These are phyloP conservation scores for Agonum fuliginosum DNA, from an alignment of 2,888 invertebrate species.

Conservation along the genomic window DNA sequence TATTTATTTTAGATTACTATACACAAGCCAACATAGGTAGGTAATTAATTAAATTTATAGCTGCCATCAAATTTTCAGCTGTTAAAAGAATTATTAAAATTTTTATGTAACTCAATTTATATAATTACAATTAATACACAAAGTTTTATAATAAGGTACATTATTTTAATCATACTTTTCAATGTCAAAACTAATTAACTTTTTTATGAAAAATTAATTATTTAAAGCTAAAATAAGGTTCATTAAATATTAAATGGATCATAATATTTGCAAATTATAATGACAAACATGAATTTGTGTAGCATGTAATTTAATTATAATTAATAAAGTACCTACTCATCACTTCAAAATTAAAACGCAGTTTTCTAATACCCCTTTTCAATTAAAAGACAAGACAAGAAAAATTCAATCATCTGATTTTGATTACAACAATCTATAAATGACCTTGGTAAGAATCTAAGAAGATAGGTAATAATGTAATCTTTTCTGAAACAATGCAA, in stretches of 20 bases:
- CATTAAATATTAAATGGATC: slow-evolving; percentile 17
- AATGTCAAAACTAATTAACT: slow-evolving; percentile 1
- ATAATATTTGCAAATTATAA: not conserved
- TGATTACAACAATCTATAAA: not conserved
- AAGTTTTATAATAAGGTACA: not conserved
- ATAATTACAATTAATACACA: not conserved
- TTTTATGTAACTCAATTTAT: too few relatives aligned
- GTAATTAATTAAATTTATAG: not conserved
- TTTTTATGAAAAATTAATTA: not conserved
- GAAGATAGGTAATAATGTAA: too few relatives aligned
- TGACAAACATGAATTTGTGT: slow-evolving; percentile 2
- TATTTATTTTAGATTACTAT: slow-evolving; percentile 17
- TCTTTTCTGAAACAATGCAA: not conserved
- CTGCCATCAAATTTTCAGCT: not conserved
- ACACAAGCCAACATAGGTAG: slow-evolving; percentile 16
- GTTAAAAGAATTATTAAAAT: not conserved
- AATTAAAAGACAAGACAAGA: too few relatives aligned
- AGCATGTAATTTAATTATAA: slow-evolving; percentile 16
- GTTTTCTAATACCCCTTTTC: not conserved
- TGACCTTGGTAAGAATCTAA: too few relatives aligned
- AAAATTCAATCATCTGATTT: not conserved
- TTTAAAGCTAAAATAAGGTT: not conserved
- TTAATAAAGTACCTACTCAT: not conserved
- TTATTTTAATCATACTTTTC: not conserved
- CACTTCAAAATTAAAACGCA: not conserved